Conservation (phyloP, 2,797 vertebrate genomes). For the Hippoglossus hippoglossus region DNA sequence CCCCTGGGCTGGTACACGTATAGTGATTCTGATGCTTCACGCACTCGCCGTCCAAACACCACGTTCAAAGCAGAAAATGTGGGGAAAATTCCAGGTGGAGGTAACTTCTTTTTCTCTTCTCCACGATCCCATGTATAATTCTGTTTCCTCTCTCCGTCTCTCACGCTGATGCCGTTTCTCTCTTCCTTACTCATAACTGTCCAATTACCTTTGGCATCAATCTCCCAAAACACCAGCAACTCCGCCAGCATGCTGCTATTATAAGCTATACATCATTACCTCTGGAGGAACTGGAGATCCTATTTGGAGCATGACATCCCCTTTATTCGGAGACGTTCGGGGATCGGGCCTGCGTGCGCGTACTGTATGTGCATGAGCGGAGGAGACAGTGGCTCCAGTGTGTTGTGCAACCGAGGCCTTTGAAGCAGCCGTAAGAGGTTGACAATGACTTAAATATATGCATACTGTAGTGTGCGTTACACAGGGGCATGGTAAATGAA, state of each 20-base stretch:
- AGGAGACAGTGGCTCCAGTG: not conserved
- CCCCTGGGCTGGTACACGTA: too few relatives aligned
- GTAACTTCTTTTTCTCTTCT: conserved; percentile 1
- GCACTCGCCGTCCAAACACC: not conserved
- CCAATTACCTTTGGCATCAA: conserved; percentile 52
- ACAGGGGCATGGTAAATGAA: conserved; percentile 65
- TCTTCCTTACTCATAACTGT: conserved; percentile 38
- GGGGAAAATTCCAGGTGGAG: conserved; percentile 33
- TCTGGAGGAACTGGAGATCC: conserved; percentile 54
- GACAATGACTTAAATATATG: conserved; percentile 50
- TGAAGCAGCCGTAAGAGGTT: conserved; percentile 23
- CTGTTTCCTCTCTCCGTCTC: not conserved
- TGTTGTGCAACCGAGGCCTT: conserved; percentile 1
- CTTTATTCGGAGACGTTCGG: conserved; percentile 44
- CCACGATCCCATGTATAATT: conserved; percentile 36
- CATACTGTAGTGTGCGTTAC: conserved; percentile 62
- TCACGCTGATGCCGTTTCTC: not conserved
- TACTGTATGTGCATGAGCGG: conserved; percentile 9
- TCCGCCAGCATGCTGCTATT: conserved; percentile 20
- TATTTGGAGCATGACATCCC: conserved; percentile 66
- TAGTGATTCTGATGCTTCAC: too few relatives aligned
- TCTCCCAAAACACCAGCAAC: conserved; percentile 40
- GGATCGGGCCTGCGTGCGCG: conserved; percentile 11
- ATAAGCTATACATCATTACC: conserved; percentile 65
- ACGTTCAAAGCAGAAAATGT: conserved; percentile 6